Base-by-base conservation (phyloP, 2,113 vertebrate species). In the Pseudolaguvia tuberculata region DNA sequence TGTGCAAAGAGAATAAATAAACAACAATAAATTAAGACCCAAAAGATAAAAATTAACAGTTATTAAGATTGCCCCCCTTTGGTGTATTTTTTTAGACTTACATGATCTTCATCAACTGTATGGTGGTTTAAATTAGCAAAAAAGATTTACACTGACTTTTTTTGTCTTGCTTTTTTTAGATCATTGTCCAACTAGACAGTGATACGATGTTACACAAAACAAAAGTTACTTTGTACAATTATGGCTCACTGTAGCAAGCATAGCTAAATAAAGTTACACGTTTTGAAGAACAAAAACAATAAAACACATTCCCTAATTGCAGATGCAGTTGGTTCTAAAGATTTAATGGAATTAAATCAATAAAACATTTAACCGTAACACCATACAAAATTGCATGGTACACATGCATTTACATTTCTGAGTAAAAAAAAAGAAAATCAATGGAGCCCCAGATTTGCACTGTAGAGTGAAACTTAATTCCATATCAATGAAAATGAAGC, bases 241-340 rank as follows among this genome's bases (percentile, higher is more conserved):
- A 87, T 85, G 86, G 87, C 86, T 88, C 87, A 85, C 86, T 83
- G 88, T 83, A 89, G 87, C 90, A 89, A 88, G 89, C 90, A 89
- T 42, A 86, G 87, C 88, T 90, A 88, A 88, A 89, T 87, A 85
- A 86, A 86, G 85, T 0, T 85, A 86, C 69, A 83, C 83, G 73
- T 86, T 88, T 77, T 25, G 14, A 7, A 65, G 23, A 65, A 66
- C 14, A 65, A 45, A 45, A 65, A 65, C 39, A 42, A 42, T 42
- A 87, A 83, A 48, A 27, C 75, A 86, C 88, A 90, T 91, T 91
- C 86, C 85, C 85, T 89, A 89, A 71, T 87, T 75, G 87, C 84
- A 88, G 81, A 89, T 82, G 84, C 86, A 85, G 80, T 85, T 84
- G 76, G 75, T 84, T 72, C 85, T 81, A 86, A 77, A 87, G 87